A percentile compares a stretch with the other conserved stretches of the same genome.
Conservation (phyloP, 2,888 invertebrate genomes). For the Nymphalis c-album region DNA sequence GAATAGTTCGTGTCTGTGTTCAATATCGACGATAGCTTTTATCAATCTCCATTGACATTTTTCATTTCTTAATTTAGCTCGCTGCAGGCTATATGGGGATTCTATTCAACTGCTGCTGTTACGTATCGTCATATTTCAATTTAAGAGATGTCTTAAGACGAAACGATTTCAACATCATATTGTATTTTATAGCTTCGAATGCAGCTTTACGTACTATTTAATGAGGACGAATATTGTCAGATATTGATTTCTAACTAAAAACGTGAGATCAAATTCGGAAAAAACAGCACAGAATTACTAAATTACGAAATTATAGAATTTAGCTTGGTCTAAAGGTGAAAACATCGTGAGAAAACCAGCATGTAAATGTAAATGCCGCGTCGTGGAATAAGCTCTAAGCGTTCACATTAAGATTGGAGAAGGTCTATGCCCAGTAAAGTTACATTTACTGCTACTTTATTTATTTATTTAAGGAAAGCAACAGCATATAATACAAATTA, state of each 20-base stretch:
- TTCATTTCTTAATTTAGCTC: constrained; percentile 38
- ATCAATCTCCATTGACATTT: constrained; percentile 34
- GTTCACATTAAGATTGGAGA: no score
- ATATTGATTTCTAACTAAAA: background rate
- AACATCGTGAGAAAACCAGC: no score
- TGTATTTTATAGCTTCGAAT: background rate
- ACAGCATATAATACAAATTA: no score
- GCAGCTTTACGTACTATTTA: background rate
- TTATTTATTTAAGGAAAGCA: no score
- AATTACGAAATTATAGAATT: no score
- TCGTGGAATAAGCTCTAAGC: no score
- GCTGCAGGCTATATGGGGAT: constrained; percentile 29
- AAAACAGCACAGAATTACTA: no score
- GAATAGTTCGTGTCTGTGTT: constrained; percentile 24
- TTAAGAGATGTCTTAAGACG: constrained; percentile 14
- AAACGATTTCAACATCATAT: background rate
- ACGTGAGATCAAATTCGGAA: background rate
- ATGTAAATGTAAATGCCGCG: no score
- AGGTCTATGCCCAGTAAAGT: no score
- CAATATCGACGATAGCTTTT: constrained; percentile 30
- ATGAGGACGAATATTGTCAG: no score
- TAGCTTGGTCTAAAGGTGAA: no score
- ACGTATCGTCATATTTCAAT: constrained; percentile 20
- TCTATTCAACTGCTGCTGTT: constrained; percentile 27
- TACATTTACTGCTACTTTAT: no score